Conservation (phyloP, 2,113 vertebrate species). For the Candoia aspera region DNA sequence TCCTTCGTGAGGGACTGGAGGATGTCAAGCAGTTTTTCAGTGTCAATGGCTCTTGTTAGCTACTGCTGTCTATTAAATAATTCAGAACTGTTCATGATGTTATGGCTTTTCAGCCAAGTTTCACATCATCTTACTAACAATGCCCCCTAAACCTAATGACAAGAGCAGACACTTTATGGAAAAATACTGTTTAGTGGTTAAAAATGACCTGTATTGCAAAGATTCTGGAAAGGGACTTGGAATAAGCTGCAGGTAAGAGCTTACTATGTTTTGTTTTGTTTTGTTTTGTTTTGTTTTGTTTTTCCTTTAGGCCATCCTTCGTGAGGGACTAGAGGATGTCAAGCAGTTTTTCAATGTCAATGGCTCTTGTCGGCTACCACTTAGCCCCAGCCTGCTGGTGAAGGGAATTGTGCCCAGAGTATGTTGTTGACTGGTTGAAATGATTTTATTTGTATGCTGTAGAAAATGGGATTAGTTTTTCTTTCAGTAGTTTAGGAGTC, state of each 20-base stretch:
- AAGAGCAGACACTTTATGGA: too few species aligned
- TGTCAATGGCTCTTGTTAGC: constrained; percentile 85
- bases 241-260: neutral
- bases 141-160: neutral
- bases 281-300: neutral
- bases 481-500: neutral
- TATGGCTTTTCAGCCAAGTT: neutral
- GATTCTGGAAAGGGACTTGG: neutral
- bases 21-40: constrained; percentile 90
- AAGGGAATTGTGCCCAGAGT: constrained; percentile 91
- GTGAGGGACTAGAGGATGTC: constrained; percentile 85
- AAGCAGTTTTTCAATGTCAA: constrained; percentile 87
- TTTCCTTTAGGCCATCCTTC: constrained; percentile 72
- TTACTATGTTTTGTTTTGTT: neutral
- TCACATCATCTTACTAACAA: neutral
- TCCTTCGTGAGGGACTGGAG: constrained; percentile 81
- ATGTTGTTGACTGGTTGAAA: constrained; percentile 43
- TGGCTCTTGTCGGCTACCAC: constrained; percentile 89
- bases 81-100: neutral
- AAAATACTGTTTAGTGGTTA: neutral
- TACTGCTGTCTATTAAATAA: constrained; percentile 75
- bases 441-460: neutral
- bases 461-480: neutral
- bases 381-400: constrained; percentile 90
- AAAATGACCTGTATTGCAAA: neutral